Conservation (phyloP, 2,797 vertebrate genomes). For the Cheirogaleus major region DNA sequence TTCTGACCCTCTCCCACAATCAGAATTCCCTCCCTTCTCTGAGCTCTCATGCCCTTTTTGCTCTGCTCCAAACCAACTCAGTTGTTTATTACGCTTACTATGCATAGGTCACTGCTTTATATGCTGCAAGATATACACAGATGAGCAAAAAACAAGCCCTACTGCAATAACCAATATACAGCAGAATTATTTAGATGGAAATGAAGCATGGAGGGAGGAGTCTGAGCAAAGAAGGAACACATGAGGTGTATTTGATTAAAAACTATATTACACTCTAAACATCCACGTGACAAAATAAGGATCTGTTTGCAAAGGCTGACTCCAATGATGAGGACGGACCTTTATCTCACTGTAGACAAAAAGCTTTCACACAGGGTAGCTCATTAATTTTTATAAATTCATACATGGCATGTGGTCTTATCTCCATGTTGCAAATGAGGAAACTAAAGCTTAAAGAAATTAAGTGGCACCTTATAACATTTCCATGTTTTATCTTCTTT, state of each 20-base stretch:
- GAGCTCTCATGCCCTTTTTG: background rate
- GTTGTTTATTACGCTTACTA: background rate
- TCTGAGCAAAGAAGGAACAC: background rate
- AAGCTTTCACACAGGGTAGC: background rate
- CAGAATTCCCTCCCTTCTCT: background rate
- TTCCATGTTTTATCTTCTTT: background rate
- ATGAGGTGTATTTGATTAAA: background rate
- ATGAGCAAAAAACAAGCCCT: background rate
- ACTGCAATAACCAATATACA: accelerated
- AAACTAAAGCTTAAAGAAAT: background rate
- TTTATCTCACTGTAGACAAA: background rate
- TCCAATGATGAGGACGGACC: background rate
- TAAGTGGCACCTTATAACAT: background rate
- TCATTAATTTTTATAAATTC: background rate
- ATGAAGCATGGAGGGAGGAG: background rate
- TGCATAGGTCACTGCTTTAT: background rate
- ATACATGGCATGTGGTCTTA: background rate
- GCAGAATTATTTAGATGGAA: background rate
- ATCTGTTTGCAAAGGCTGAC: background rate
- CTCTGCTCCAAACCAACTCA: background rate
- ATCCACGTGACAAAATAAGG: background rate
- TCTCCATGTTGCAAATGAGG: background rate
- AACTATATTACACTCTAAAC: background rate
- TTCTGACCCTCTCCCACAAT: background rate
- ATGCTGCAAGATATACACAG: background rate